These are phyloP conservation scores for Trachops cirrhosus DNA, from an alignment of 2,797 vertebrate genomes.

Conservation along the genomic window DNA sequence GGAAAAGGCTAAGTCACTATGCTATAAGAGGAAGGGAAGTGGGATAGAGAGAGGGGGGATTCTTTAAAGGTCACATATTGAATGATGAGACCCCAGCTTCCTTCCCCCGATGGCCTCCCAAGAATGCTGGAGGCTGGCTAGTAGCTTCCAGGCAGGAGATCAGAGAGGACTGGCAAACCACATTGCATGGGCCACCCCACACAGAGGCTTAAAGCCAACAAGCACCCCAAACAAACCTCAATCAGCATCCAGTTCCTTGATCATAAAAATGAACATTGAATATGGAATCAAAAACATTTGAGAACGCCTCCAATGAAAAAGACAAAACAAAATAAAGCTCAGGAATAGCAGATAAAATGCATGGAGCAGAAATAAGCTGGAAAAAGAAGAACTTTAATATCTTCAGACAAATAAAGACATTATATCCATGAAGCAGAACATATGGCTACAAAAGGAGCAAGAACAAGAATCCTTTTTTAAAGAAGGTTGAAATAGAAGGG, in stretches of 20 bases:
- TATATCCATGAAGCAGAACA: not conserved
- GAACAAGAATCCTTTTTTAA: not conserved
- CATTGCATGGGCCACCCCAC: not conserved
- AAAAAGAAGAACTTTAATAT: not conserved
- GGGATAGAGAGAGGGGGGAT: not conserved
- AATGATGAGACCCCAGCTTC: not conserved
- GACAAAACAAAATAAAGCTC: not conserved
- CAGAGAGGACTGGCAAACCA: not conserved
- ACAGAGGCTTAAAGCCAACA: not conserved
- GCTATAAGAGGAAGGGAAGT: not conserved
- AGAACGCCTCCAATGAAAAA: not conserved
- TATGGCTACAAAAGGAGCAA: not conserved
- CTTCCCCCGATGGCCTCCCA: not conserved
- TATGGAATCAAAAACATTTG: not conserved
- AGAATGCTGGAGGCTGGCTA: not conserved
- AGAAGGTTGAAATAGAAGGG: not conserved
- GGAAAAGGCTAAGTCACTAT: not conserved
- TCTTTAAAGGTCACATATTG: not conserved
- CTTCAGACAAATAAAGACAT: not conserved
- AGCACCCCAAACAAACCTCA: not conserved
- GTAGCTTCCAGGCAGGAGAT: not conserved
- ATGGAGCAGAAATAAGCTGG: not conserved
- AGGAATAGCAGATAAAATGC: not conserved
- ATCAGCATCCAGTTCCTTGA: not conserved
- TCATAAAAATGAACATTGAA: not conserved